Evolutionary conservation across 2,888 invertebrate genomes (phyloP).

Genomic region (Tyria jacobaeae): DNA sequence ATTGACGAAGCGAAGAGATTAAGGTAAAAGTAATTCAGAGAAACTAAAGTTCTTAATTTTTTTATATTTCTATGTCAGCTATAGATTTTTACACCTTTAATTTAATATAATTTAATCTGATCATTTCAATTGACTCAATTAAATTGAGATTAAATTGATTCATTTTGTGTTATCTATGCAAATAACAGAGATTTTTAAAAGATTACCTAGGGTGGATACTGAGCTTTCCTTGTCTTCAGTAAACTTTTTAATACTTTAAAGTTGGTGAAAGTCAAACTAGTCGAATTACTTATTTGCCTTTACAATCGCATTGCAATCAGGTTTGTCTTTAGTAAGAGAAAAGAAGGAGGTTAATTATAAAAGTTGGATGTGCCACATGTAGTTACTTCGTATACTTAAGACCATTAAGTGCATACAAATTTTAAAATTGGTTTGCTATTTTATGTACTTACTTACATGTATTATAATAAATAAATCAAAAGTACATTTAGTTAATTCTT

Average conservation of each 20-base stretch:
- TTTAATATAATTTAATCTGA: too few species aligned
- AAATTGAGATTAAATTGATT: too few species aligned
- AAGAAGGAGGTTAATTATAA: neutral
- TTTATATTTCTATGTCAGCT: too few species aligned
- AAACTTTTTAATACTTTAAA: too few species aligned
- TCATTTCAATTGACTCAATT: too few species aligned
- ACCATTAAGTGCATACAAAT: neutral
- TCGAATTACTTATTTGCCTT: too few species aligned
- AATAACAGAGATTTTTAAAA: neutral
- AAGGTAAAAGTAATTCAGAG: constrained; percentile 85
- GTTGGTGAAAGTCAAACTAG: too few species aligned
- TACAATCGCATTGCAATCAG: neutral
- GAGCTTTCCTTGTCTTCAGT: neutral
- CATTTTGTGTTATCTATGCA: neutral
- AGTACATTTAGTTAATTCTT: neutral
- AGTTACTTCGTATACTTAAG: neutral
- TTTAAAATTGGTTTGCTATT: too few species aligned
- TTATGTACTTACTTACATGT: neutral
- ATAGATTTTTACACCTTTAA: too few species aligned
- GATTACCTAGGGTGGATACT: too few species aligned
- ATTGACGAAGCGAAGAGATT: constrained; percentile 96
- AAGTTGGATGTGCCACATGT: neutral
- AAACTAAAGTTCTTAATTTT: too few species aligned
- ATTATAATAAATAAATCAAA: neutral
- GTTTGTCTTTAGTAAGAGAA: neutral